phyloP scores from a whole-genome alignment of 2,888 invertebrate species.

The Steinernema scapterisci region DNA sequence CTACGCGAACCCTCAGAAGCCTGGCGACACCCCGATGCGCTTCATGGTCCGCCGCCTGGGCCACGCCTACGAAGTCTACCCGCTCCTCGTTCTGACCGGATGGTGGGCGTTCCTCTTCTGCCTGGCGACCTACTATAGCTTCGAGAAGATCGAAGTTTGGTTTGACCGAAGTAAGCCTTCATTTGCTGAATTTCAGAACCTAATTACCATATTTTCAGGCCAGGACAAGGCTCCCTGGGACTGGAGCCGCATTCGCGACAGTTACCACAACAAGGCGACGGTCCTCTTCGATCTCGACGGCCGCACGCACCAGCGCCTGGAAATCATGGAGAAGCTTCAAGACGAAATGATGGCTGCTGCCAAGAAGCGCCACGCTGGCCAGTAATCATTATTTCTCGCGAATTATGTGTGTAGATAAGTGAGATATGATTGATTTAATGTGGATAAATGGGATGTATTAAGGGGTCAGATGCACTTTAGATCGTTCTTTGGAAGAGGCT shows the following conservation, averaged over 20 bases:
- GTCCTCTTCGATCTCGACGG: constrained; percentile 58
- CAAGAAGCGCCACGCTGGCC: constrained; percentile 47
- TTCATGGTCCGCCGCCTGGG: constrained; percentile 58
- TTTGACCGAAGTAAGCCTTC: constrained; percentile 59
- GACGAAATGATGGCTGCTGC: constrained; percentile 65
- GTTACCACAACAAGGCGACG: constrained; percentile 62
- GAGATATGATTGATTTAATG: too few relatives aligned
- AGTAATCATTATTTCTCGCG: not conserved
- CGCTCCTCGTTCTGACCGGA: constrained; percentile 54
- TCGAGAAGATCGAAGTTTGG: constrained; percentile 63
- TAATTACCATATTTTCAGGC: constrained; percentile 40
- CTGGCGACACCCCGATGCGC: constrained; percentile 58
- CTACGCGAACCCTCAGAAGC: constrained; percentile 59
- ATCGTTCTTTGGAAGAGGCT: too few relatives aligned
- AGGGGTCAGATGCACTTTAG: too few relatives aligned
- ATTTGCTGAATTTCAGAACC: not conserved
- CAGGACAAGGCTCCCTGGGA: constrained; percentile 61
- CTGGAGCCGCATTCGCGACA: constrained; percentile 62
- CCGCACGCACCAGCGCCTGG: constrained; percentile 58
- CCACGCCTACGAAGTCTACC: constrained; percentile 64
- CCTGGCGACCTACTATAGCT: constrained; percentile 54
- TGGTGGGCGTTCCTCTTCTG: constrained; percentile 56
- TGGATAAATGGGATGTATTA: too few relatives aligned
- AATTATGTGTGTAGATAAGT: too few relatives aligned
- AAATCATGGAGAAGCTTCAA: constrained; percentile 61